Evolutionary conservation across 2,888 invertebrate genomes (phyloP).

Genomic region (Rhamnusium bicolor): DNA sequence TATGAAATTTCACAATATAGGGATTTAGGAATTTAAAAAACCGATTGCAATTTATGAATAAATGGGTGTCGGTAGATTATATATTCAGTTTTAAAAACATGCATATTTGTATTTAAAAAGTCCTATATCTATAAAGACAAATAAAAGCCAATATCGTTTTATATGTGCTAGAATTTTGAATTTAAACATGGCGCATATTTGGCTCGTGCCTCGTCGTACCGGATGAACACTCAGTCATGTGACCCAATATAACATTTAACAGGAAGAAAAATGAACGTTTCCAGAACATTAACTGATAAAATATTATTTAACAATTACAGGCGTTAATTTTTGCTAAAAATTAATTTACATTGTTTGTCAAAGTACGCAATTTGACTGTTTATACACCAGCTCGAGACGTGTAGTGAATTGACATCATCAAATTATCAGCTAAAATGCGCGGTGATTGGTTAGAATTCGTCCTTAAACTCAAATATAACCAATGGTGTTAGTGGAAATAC

Average conservation of each 20-base stretch:
- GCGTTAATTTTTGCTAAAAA: background rate
- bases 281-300: background rate
- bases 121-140: too few species aligned
- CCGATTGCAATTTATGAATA: too few species aligned
- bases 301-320: background rate
- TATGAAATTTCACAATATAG: too few species aligned
- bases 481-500: slow-evolving; percentile 65
- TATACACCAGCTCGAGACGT: slow-evolving; percentile 19
- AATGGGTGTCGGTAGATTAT: too few species aligned
- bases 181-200: slow-evolving; percentile 48
- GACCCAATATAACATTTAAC: slow-evolving; percentile 48
- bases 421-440: slow-evolving; percentile 46
- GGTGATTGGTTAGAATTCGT: slow-evolving; percentile 61
- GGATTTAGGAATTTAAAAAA: background rate
- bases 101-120: too few species aligned
- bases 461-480: slow-evolving; percentile 63
- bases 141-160: too few species aligned
- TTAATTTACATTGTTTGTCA: slow-evolving; percentile 12
- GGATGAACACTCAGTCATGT: slow-evolving; percentile 50
- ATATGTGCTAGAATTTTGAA: slow-evolving; percentile 28
- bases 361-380: slow-evolving; percentile 22
- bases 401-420: slow-evolving; percentile 59
- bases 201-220: slow-evolving; percentile 23
- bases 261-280: slow-evolving; percentile 1
- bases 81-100: too few species aligned